Base-by-base conservation (phyloP, 2,113 vertebrate genomes). In the Macheiramphus alcinus region DNA sequence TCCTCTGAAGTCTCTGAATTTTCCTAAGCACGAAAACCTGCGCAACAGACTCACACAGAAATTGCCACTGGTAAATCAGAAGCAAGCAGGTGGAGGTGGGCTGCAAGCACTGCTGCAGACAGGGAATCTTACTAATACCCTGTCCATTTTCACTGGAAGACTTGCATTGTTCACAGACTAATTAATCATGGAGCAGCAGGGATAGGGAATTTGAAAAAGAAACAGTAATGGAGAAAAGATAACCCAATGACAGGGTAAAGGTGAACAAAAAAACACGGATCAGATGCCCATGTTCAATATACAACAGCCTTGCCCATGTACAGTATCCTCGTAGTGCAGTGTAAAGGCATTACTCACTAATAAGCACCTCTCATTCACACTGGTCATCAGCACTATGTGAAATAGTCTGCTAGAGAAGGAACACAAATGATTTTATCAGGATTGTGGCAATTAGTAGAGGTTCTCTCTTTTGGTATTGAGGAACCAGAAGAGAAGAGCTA, bases 211-310 rank as follows among this genome's bases (percentile, higher is more conserved):
- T 56, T 34, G 40, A 72, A 89, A 31, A 56, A 80, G 29, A 66
- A 80, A 38, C 8, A 31, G 23, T 40, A 80, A 58, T 74, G 18
- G 43, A 38, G 70, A 68, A 87, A 84, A 45, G 4, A 58, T 50
- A 45, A 10, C 4, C 23, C 23, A 53, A 9, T 17, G 23, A 26
- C 18, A 82, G 23, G 4, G 40, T 36, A 74, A 36, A 87, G 23
- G 53, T 25, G 52, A 59, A 10, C 16, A 43, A 74, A 9, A 45
- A 38, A 27, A 1, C 7, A 26, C 1, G 1, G 29, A 42, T 68
- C 19, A 58, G 45, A 1, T 9, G 10, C 15, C 27, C 0, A 0
- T 16, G 6, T 71, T 47, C 18, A 45, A 10, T 38, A 38, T 8
- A 8, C 9, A 89, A 34, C 16, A 62, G 13, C 22, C 29, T 79